Base-by-base conservation (phyloP, 1,140 invertebrate genomes). In the Helicoverpa zea region DNA sequence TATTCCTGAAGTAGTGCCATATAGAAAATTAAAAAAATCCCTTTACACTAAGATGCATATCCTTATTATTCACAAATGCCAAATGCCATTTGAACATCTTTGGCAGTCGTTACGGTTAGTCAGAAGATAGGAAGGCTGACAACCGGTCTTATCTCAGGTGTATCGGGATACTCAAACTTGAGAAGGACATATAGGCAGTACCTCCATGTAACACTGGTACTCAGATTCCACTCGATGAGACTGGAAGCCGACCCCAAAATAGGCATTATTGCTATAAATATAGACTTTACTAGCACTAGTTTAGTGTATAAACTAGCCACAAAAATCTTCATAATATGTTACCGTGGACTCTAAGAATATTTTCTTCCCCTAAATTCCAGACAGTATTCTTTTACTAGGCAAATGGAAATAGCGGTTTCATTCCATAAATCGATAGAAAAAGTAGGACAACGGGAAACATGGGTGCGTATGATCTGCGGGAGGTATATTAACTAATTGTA, bases 401-500 rank as follows among this genome's bases (percentile, higher is more conserved):
- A 54, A 14, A 52, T 30, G 18, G 18, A 70, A 35, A 61, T 75
- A 68, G 64, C 47, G 5, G 12, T 68, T 23, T 54, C 11, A 51
- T 70, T 70, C 14, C 18, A 30, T 54, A 54, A 58, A 73, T 78
- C 68, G 73, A 82, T 78, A 54, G 80, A 51, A 68, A 58, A 49
- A 70, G 43, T 72, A 10, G 66, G 63, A 49, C 63, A 11, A 49
- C 7, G 43, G 63, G 43, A 66, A 66, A 66, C 16, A 66, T 52
- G 66, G 47, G 49, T 16, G 49, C 47, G 66, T 52, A 52, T 13
- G 16, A 49, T 68, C 47, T 70, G 18, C 35, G 56, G 64, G 76
- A 35, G 63, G 76, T 78, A 16, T 47, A 78, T 68, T 68, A 30
- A 52, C 29, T 54, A 77, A 78, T 59, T 76, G 18, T 16, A 16